Evolutionary conservation across 2,888 invertebrate species (phyloP), one percentile per base, ranked within the genome.

Genomic region (Drosophila subsilvestris): DNA sequence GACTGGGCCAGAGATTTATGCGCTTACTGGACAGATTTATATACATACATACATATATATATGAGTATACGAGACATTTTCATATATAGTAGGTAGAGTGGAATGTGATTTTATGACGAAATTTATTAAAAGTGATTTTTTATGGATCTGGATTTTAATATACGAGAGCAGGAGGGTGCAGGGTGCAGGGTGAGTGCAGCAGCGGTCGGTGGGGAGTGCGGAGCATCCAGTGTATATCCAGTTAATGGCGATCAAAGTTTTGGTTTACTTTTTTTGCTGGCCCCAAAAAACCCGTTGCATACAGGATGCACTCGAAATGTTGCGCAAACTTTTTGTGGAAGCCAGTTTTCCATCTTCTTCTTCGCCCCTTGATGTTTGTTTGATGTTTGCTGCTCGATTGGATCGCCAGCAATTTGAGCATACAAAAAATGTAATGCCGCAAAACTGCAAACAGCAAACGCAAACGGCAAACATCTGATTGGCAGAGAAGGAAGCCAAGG

Each of bases 291-390:
- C 50, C 32, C 50, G 50, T 45, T 9, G 17, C 20, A 42, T 25
- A 68, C 68, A 68, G 65, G 65, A 71, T 70, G 32, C 32, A 47
- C 58, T 58, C 47, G 42, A 25, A 57, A 55, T 59, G 57, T 63
- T 68, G 63, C 74, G 53, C 57, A 71, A 71, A 69, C 44, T 54
- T 53, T 61, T 14, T 32, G 10, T 8, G 32, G 12, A 29, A 66
- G 68, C 65, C 55, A 32, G 69, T 66, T 66, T 68, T 68, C 65
- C 69, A 69, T 67, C 66, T 49, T 67, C 66, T 49, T 67, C 66
- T 43, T 68, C 44, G 55, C 44, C 44, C 44, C 48, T 47, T 45
- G 74, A 53, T 42, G 45, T 51, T 54, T 72, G 50, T 43, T 71
- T 61, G 48, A 61, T 61, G 73, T 61, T 56, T 60, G 49, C 54